phyloP scores from a whole-genome alignment of 2,797 vertebrate species.

The Falco berigora region DNA sequence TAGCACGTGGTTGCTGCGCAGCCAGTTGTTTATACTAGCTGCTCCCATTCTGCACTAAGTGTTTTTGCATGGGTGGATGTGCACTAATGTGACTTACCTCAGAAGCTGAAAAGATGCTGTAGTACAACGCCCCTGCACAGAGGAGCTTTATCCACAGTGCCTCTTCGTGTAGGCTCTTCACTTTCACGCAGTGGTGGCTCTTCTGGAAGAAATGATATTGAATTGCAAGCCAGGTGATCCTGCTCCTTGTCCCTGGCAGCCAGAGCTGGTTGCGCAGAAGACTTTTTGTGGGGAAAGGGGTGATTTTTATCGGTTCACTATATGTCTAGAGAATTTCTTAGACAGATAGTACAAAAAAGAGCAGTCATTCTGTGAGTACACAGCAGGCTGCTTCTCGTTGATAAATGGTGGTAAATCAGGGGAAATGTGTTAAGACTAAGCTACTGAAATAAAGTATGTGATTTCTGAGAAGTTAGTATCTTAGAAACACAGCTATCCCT shows the following conservation, averaged over 20 bases:
- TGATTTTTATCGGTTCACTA: neutral
- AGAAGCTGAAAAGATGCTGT: neutral
- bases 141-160: neutral
- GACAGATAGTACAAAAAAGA: neutral
- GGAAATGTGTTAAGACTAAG: neutral
- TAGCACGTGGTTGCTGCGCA: neutral
- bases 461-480: neutral
- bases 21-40: neutral
- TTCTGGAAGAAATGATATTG: neutral
- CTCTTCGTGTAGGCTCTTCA: neutral
- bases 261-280: neutral
- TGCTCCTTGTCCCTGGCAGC: neutral
- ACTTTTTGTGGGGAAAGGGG: neutral
- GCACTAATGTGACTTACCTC: neutral
- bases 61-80: neutral
- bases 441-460: neutral
- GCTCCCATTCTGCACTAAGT: neutral
- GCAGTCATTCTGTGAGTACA: neutral
- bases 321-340: neutral
- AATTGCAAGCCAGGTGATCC: neutral
- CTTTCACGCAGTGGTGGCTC: neutral
- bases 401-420: neutral
- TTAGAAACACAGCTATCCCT: neutral
- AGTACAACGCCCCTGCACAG: neutral
- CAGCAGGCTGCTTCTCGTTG: neutral